phyloP scores from a whole-genome alignment of 2,888 invertebrate species.

The Drosophila parthenogenetica region DNA sequence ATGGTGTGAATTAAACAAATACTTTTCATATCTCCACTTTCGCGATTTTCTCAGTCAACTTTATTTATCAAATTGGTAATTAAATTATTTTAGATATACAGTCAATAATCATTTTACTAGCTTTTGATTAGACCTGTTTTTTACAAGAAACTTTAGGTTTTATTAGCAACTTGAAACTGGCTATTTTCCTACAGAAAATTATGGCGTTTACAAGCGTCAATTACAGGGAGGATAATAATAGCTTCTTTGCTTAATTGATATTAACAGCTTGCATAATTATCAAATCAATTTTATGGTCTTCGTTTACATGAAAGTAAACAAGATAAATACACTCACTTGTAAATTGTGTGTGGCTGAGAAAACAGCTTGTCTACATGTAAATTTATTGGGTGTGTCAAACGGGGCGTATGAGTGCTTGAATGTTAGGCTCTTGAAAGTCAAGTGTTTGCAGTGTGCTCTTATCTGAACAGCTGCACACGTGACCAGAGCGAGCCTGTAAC shows the following conservation, averaged over 20 bases:
- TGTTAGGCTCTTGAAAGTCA: slow-evolving; percentile 58
- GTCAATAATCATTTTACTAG: background rate
- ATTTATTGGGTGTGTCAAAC: slow-evolving; percentile 49
- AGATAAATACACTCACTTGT: background rate
- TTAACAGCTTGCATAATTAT: slow-evolving; percentile 1
- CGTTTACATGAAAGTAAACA: background rate
- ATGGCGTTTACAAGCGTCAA: background rate
- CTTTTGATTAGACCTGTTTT: background rate
- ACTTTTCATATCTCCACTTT: no score
- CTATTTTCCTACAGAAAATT: background rate
- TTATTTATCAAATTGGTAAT: background rate
- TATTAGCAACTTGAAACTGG: background rate
- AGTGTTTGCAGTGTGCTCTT: slow-evolving; percentile 55
- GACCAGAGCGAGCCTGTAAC: slow-evolving; percentile 57
- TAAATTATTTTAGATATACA: background rate
- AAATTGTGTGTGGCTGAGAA: slow-evolving; percentile 17
- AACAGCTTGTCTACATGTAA: slow-evolving; percentile 20
- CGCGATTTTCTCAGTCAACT: background rate
- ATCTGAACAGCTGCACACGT: slow-evolving; percentile 72
- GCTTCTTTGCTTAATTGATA: background rate
- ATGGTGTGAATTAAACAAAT: background rate
- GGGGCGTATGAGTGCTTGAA: slow-evolving; percentile 49
- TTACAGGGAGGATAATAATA: background rate
- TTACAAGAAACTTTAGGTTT: no score
- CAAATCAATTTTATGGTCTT: background rate